Base-by-base conservation (phyloP, 2,888 invertebrate species). In the Tubiluchus corallicola region DNA sequence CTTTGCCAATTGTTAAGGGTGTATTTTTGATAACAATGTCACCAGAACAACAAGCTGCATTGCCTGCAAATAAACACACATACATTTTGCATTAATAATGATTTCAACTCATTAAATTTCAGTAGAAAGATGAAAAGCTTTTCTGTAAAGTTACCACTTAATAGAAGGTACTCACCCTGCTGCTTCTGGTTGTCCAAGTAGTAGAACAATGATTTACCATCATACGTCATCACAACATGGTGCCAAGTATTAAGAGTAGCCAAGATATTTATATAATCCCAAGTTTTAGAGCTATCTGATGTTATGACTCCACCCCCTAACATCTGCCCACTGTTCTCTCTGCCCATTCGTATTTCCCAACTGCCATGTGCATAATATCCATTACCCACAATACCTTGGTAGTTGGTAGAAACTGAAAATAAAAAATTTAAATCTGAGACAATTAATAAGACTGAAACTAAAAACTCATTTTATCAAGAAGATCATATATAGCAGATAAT, bases 181-280 rank as follows among this genome's bases (percentile, higher is more conserved):
- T 29, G 29, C 29, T 29, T 29, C 29, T 29, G 29, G 29, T 29
- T 29, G 29, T 29, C 29, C 29, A 29, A n/a, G n/a, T 29, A 29
- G 29, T 9, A 29, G 5, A n/a, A 29, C 9, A n/a, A 9, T 9
- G 5, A 5, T 9, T 9, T 9, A 9, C 29, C 29, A 29, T 29
- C n/a, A n/a, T 29, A 29, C 29, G 29, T 29, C 29, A 29, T 29
- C n/a, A 29, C 29, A 9, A 29, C 29, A n/a, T 29, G 29, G n/a
- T 29, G 29, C 29, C 29, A 29, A 9, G 29, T 29, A n/a, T 29
- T 29, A 9, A 9, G 9, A 9, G 9, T n/a, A 29, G 29, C 29
- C 29, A 29, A 5, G 5, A 29, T 9, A n/a, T 29, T 29, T 9
- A 29, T n/a, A n/a, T 29, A 29, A n/a, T 29, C n/a, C 29, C 29